Conservation (phyloP, 1,140 invertebrate species). For the Pseudomyrmex cubaensis region DNA sequence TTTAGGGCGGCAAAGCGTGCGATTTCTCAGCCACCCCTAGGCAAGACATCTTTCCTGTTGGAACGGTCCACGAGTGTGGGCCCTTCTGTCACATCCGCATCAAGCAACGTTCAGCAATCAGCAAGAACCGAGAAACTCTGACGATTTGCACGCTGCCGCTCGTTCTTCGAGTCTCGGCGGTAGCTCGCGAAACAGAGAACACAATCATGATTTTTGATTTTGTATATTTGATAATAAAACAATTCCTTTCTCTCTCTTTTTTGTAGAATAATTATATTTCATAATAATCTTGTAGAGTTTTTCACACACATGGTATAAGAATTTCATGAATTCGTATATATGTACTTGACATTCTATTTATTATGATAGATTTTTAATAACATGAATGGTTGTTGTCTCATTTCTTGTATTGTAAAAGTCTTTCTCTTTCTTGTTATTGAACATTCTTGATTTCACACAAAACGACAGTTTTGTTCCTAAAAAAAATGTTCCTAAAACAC, state of each 20-base stretch:
- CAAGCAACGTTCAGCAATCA: constrained; percentile 71
- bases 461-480: no score
- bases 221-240: not conserved
- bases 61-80: constrained; percentile 83
- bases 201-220: constrained; percentile 20
- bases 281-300: not conserved
- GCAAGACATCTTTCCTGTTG: constrained; percentile 64
- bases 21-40: constrained; percentile 78
- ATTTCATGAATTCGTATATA: not conserved
- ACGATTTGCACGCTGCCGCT: constrained; percentile 83
- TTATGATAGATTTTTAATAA: not conserved
- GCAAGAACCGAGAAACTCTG: constrained; percentile 81
- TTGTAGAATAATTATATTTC: not conserved
- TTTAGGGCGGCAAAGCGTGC: constrained; percentile 83
- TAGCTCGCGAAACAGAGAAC: constrained; percentile 61
- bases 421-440: not conserved
- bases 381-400: not conserved
- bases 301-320: no score
- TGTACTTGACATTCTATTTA: constrained; percentile 2
- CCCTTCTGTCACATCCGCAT: constrained; percentile 70
- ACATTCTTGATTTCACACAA: constrained; percentile 15
- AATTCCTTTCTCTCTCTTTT: not conserved
- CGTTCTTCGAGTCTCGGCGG: constrained; percentile 82
- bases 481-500: no score
- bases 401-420: constrained; percentile 14